Conservation (phyloP, 1,140 invertebrate genomes). For the Philopotamus ludificatus region DNA sequence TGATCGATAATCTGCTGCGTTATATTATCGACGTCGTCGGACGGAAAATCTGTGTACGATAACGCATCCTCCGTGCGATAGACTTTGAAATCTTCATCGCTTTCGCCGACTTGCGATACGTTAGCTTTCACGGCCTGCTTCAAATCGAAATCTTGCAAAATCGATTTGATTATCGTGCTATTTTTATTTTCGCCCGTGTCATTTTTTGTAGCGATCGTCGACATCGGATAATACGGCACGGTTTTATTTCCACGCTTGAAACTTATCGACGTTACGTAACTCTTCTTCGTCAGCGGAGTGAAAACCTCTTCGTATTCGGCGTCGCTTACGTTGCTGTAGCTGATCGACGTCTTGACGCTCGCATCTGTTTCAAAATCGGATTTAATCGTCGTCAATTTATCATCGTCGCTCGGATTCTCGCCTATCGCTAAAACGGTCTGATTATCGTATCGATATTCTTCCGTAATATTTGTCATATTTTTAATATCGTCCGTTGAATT, state of each 20-base stretch:
- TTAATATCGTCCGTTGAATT: constrained; percentile 21
- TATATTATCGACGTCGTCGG: constrained; percentile 20
- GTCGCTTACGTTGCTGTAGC: constrained; percentile 9
- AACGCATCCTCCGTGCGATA: constrained; percentile 40
- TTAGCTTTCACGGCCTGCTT: constrained; percentile 27
- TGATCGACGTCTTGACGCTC: background rate
- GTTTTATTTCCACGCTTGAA: constrained; percentile 45
- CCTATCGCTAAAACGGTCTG: constrained; percentile 1
- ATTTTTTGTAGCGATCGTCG: constrained; percentile 18
- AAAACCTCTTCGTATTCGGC: constrained; percentile 24
- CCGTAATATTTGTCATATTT: constrained; percentile 1
- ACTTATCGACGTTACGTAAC: constrained; percentile 48
- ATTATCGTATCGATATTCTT: constrained; percentile 1
- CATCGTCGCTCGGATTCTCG: background rate
- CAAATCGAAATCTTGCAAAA: constrained; percentile 30
- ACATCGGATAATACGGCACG: constrained; percentile 25
- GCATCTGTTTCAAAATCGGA: constrained; percentile 1
- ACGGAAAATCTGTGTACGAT: constrained; percentile 3
- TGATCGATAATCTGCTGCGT: constrained; percentile 32
- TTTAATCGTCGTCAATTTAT: background rate
- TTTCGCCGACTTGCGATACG: constrained; percentile 29
- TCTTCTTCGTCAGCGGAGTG: constrained; percentile 45
- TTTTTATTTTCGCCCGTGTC: constrained; percentile 20
- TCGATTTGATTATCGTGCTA: constrained; percentile 23
- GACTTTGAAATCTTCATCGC: constrained; percentile 33